Conservation (phyloP, 2,888 invertebrate species). For the Rhamnusium bicolor region DNA sequence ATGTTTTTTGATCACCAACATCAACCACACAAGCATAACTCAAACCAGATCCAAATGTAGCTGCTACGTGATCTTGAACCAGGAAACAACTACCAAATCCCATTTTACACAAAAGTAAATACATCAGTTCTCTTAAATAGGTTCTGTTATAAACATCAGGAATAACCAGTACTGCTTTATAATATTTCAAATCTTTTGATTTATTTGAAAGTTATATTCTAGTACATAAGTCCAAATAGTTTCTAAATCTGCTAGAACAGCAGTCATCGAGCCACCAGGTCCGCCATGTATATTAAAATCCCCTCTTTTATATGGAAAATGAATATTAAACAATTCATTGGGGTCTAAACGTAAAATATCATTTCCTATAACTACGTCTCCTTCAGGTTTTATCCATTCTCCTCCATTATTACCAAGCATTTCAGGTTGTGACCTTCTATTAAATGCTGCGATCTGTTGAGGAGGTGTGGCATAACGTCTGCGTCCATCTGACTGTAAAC, state of each 20-base stretch:
- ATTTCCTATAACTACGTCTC: slow-evolving; percentile 83
- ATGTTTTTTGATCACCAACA: slow-evolving; percentile 95
- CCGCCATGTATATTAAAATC: slow-evolving; percentile 89
- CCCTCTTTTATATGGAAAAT: slow-evolving; percentile 92
- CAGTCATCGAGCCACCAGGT: slow-evolving; percentile 88
- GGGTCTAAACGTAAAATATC: slow-evolving; percentile 81
- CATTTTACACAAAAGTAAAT: slow-evolving; percentile 84
- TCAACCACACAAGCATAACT: slow-evolving; percentile 95
- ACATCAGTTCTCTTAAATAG: slow-evolving; percentile 88
- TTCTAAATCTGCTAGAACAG: slow-evolving; percentile 88
- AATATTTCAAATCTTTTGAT: slow-evolving; percentile 80
- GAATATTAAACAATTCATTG: slow-evolving; percentile 84
- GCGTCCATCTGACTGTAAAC: slow-evolving; percentile 87
- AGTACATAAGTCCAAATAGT: slow-evolving; percentile 91
- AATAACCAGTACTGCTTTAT: slow-evolving; percentile 89
- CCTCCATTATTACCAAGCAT: slow-evolving; percentile 74
- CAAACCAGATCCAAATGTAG: slow-evolving; percentile 88
- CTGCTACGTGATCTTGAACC: slow-evolving; percentile 85
- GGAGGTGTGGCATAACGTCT: slow-evolving; percentile 89
- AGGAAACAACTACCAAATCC: slow-evolving; percentile 71
- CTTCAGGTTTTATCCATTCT: slow-evolving; percentile 78
- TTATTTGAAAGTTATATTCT: slow-evolving; percentile 84
- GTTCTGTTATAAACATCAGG: slow-evolving; percentile 92
- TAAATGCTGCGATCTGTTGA: slow-evolving; percentile 91
- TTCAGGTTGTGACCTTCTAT: slow-evolving; percentile 85